Percentiles rank a stretch among this genome's conserved stretches.
Evolutionary conservation across 2,797 vertebrate genomes (phyloP).

Genomic region (Pitangus sulphuratus): DNA sequence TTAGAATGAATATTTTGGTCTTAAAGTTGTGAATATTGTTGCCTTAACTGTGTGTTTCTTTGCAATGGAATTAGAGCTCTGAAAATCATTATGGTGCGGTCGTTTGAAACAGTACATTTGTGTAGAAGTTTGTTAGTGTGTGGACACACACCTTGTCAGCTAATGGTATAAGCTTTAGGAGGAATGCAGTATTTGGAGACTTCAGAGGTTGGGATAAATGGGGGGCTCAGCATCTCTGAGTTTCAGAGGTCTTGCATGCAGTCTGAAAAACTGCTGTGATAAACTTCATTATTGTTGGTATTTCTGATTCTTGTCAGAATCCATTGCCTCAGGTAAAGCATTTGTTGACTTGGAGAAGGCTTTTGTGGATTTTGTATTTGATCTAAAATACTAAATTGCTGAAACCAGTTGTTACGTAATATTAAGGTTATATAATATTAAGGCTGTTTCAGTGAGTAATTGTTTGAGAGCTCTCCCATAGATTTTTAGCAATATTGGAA

Average conservation of each 20-base stretch:
- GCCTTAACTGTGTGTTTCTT: background rate
- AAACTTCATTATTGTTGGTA: background rate
- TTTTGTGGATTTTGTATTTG: background rate
- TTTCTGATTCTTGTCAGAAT: background rate
- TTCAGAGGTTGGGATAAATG: background rate
- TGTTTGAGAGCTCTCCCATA: background rate
- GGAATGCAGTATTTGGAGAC: background rate
- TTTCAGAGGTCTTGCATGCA: background rate
- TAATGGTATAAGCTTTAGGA: background rate
- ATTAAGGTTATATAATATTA: background rate
- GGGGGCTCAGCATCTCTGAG: background rate
- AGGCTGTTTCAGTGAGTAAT: background rate
- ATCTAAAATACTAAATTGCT: background rate
- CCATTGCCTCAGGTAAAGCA: background rate
- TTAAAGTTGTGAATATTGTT: background rate
- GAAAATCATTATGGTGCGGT: background rate
- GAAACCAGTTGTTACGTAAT: background rate
- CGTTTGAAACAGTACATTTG: background rate
- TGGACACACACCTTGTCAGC: background rate
- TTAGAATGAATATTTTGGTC: background rate
- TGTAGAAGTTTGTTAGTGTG: background rate
- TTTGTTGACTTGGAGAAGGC: background rate
- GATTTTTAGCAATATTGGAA: background rate
- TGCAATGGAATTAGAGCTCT: background rate
- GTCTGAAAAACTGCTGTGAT: background rate